Evolutionary conservation across 2,797 vertebrate genomes (phyloP), one percentile per base, ranked within the genome.

Genomic region (Coendou prehensilis): DNA sequence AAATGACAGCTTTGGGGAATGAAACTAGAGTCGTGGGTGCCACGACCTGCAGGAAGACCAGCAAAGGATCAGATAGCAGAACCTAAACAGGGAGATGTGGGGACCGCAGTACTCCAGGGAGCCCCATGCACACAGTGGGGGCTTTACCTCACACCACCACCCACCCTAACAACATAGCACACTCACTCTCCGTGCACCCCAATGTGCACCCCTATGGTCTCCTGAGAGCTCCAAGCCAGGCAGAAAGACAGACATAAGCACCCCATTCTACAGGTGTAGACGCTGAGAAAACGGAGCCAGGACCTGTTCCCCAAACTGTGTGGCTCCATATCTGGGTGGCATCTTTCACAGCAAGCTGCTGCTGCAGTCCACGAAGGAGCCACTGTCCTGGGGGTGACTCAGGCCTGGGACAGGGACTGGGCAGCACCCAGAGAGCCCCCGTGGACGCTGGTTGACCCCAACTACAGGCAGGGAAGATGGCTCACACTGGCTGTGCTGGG

Each of bases 391-490:
- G 54, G 37, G 71, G 10, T 64, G 59, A 90, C 92, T 90, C 82
- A 17, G 92, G 69, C 63, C 83, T 91, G 1, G 57, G 37, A 14
- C 59, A 18, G 81, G 80, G n/a, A 59, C 56, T 6, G 37, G 80
- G 79, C 1, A 2, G 64, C 37, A 30, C 87, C 57, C 45, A 9
- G 37, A 33, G 61, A 73, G 57, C 52, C 57, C 45, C 56, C 1
- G 1, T 0, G 2, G 79, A 71, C 7, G 18, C n/a, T 17, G 9
- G 91, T 61, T 54, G 79, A 64, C 52, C 95, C 85, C 45, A 14
- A 15, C 50, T 3, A 37, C n/a, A 93, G 93, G 75, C 89, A 45
- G 78, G 61, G 88, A 75, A 59, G 95, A 90, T 37, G 83, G 94
- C 64, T 87, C 59, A 41, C 73, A 6, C 75, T 33, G 15, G 80